Conservation (phyloP, 2,113 vertebrate species). For the Rhagologus leucostigma region DNA sequence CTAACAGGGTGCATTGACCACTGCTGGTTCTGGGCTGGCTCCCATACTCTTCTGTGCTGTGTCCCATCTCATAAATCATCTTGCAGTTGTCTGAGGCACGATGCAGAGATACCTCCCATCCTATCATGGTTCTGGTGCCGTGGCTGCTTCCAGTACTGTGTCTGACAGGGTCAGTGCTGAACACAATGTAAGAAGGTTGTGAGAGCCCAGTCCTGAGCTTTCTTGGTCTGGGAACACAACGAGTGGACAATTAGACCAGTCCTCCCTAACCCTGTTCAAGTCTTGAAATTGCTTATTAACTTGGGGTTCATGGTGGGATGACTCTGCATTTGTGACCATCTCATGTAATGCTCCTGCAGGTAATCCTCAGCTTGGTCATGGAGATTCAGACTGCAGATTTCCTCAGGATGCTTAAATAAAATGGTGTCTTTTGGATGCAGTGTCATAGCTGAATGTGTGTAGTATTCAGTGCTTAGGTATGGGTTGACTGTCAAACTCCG, state of each 20-base stretch:
- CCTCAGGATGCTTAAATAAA: background rate
- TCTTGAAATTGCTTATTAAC: background rate
- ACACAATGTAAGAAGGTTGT: background rate
- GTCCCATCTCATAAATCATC: background rate
- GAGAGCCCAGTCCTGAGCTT: background rate
- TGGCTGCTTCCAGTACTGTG: background rate
- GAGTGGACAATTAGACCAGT: background rate
- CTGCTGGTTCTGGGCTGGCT: background rate
- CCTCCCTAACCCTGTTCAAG: background rate
- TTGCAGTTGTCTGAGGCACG: background rate
- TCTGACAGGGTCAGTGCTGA: background rate
- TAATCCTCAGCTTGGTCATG: background rate
- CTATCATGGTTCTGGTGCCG: background rate
- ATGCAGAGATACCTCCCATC: background rate
- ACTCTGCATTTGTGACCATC: background rate
- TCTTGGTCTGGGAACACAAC: background rate
- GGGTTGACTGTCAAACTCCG: background rate
- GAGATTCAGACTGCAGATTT: background rate
- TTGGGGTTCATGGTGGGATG: background rate
- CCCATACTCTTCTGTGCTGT: background rate
- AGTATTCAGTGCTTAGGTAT: background rate
- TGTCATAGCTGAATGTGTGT: background rate
- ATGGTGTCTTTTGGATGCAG: background rate
- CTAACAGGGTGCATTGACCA: background rate
- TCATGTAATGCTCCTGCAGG: background rate